Evolutionary conservation across 2,888 invertebrate genomes (phyloP).

Genomic region (Apotomis capreana): DNA sequence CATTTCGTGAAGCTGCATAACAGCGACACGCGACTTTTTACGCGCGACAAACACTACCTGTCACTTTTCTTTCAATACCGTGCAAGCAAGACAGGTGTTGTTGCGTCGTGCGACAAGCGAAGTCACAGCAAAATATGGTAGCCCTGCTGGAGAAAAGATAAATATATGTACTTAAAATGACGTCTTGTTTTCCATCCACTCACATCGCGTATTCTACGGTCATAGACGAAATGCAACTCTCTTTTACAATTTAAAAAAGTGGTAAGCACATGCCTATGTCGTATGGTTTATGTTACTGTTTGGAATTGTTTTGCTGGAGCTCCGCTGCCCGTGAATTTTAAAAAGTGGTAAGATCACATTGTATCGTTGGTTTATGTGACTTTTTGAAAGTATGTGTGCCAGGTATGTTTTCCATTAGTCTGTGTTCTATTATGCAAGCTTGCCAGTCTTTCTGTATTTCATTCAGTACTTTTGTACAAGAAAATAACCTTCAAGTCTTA

Average conservation of each 20-base stretch:
- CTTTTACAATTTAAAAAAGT: background rate
- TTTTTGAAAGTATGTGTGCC: background rate
- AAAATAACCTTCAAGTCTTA: background rate
- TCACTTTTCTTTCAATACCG: too few relatives aligned
- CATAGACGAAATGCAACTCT: background rate
- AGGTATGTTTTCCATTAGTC: constrained; percentile 8
- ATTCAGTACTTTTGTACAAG: background rate
- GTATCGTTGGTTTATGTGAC: background rate
- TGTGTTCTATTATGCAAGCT: constrained; percentile 8
- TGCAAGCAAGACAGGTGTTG: too few relatives aligned
- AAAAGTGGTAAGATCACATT: background rate
- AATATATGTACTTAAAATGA: background rate
- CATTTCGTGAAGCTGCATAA: too few relatives aligned
- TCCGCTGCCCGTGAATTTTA: background rate
- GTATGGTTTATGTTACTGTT: background rate
- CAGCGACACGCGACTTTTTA: too few relatives aligned
- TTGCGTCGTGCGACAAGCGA: too few relatives aligned
- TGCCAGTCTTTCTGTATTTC: constrained; percentile 3
- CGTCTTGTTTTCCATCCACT: background rate
- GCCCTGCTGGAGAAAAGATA: background rate
- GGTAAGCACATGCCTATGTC: background rate
- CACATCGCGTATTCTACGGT: background rate
- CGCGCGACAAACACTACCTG: too few relatives aligned
- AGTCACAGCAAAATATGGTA: too few relatives aligned
- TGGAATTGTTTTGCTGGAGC: background rate